Evolutionary conservation across 2,888 invertebrate species (phyloP).

Genomic region (Heliconius ethilla): DNA sequence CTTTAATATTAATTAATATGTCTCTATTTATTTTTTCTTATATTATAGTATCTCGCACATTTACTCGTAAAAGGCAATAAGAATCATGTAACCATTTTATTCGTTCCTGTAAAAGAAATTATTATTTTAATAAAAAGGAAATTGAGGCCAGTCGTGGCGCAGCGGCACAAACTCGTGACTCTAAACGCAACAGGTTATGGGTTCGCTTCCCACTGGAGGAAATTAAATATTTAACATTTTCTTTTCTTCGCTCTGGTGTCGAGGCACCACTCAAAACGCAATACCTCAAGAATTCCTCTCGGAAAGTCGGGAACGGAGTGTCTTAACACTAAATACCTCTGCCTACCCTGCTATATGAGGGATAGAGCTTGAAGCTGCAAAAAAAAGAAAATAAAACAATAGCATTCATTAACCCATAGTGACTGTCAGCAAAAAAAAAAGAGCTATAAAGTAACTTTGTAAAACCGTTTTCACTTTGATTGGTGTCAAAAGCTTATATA

Average conservation of each 20-base stretch:
- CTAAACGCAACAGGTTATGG: no score
- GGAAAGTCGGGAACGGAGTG: neutral
- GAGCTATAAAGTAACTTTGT: neutral
- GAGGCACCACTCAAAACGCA: neutral
- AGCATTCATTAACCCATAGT: neutral
- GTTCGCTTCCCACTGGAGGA: no score
- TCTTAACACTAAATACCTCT: neutral
- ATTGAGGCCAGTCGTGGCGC: no score
- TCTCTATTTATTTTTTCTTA: no score
- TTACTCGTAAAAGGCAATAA: no score
- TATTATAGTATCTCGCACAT: no score
- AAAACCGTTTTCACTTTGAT: neutral
- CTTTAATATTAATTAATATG: no score
- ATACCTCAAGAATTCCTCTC: no score
- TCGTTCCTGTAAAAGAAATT: neutral
- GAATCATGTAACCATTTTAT: no score
- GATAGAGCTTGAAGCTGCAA: neutral
- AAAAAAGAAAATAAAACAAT: neutral
- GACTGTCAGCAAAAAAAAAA: neutral
- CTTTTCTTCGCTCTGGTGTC: neutral
- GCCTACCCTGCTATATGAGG: neutral
- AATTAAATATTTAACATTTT: no score
- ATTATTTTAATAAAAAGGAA: neutral
- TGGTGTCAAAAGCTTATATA: constrained; percentile 24
- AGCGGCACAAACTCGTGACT: no score